Base-by-base conservation (phyloP, 2,113 vertebrate genomes). In the Oreochromis spilurus region DNA sequence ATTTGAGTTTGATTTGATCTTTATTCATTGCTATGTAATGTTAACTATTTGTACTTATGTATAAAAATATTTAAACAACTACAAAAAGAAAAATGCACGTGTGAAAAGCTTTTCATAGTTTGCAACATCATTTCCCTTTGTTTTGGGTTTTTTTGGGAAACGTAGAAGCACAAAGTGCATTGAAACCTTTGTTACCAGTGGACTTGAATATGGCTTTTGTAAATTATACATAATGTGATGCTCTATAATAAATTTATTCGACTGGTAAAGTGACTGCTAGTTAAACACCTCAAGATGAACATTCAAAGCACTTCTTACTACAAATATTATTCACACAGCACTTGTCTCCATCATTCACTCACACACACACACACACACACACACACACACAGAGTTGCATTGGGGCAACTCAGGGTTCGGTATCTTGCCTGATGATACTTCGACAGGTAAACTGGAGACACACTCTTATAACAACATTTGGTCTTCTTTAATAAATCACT, bases 1-100 rank as follows among this genome's bases (percentile, higher is more conserved):
- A 11, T 92, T 88, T 91, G 84, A 91, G 87, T 89, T 77, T 88
- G 10, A 83, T 88, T 52, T 87, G 13, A 82, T 88, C 81, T 92
- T 91, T 87, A 91, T 88, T 96, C 93, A 94, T 94, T 94, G 95
- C 94, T 94, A 92, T 96, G 93, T 95, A 93, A 94, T 90, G 96
- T 96, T 94, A 57, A 95, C 21, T 88, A 89, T 90, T 93, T 94
- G 93, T 95, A 94, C 82, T 86, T 91, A 88, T 91, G 88, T 93
- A 89, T 82, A 92, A 88, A 88, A 90, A 88, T 40, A 55, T 81
- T 77, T 77, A 26, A 89, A 79, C 78, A 70, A 65, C 60, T 38
- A 65, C 60, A 65, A 65, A 82, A 53, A 67, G 34, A 38, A 9
- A 82, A 85, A 53, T 83, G 94, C 94, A 95, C 82, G 94, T 83